Conservation (phyloP, 2,113 vertebrate species). For the Tonatia bakeri region DNA sequence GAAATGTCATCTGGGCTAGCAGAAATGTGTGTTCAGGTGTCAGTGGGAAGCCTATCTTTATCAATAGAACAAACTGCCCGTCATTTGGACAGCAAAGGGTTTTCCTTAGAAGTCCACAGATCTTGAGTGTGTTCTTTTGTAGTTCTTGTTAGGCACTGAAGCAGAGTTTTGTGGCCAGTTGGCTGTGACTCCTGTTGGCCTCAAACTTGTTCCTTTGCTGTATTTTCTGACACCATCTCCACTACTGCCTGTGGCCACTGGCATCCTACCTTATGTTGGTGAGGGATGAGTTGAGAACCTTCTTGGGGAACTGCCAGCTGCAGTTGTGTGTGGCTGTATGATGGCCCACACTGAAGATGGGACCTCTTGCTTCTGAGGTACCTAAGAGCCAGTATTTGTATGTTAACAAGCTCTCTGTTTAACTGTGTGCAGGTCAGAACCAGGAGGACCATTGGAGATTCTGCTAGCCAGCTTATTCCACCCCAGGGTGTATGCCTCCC, state of each 20-base stretch:
- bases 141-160: background rate
- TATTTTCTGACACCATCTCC: background rate
- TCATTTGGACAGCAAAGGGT: background rate
- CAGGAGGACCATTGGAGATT: background rate
- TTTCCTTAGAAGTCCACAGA: background rate
- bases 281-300: background rate
- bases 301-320: background rate
- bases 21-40: background rate
- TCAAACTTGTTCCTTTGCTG: background rate
- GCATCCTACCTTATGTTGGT: background rate
- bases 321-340: background rate
- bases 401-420: background rate
- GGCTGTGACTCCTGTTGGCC: background rate
- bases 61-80: background rate
- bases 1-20: background rate
- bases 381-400: background rate
- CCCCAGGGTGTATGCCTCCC: background rate
- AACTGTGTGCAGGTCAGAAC: background rate
- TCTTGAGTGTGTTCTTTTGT: background rate
- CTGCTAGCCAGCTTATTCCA: background rate
- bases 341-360: background rate
- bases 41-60: background rate
- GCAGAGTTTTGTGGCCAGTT: background rate
- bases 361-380: background rate
- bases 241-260: background rate